Conservation (phyloP, 2,797 vertebrate species). For the Tiaroga cobitis region DNA sequence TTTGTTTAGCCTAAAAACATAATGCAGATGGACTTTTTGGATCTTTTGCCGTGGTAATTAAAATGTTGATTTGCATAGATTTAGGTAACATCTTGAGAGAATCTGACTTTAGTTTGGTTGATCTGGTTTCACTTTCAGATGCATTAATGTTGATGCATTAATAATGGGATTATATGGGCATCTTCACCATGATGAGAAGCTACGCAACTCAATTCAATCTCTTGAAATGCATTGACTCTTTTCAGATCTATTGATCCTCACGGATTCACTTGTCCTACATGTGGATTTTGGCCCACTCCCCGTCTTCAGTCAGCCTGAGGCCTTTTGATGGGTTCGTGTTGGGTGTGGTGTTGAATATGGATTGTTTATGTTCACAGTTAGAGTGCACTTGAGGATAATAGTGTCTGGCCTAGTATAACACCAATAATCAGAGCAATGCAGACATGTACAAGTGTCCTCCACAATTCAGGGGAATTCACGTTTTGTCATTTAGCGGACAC, state of each 20-base stretch:
- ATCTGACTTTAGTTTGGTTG: not conserved
- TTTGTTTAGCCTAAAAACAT: conserved; percentile 36
- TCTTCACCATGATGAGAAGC: conserved; percentile 2
- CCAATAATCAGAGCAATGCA: conserved; percentile 29
- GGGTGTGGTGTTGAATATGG: conserved; percentile 40
- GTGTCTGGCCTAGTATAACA: conserved; percentile 35
- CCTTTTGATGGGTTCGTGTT: conserved; percentile 36
- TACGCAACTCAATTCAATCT: not conserved
- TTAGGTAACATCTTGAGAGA: not conserved
- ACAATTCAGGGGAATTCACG: conserved; percentile 17
- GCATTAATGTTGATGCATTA: not conserved
- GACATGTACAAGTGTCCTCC: conserved; percentile 30
- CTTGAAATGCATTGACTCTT: conserved; percentile 26
- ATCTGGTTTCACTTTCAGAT: not conserved
- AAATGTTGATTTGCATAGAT: not conserved
- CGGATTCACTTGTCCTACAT: not conserved
- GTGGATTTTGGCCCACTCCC: not conserved
- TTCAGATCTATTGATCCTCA: conserved; percentile 24
- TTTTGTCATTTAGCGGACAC: not conserved
- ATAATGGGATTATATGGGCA: not conserved
- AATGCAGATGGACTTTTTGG: conserved; percentile 47
- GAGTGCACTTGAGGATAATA: conserved; percentile 36
- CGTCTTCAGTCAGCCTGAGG: conserved; percentile 19
- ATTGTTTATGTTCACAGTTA: conserved; percentile 32
- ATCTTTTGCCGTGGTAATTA: not conserved